Percentiles rank a stretch among this genome's conserved stretches.
Evolutionary conservation across 1,140 invertebrate species (phyloP).

Genomic region (Nilaparvata lugens): DNA sequence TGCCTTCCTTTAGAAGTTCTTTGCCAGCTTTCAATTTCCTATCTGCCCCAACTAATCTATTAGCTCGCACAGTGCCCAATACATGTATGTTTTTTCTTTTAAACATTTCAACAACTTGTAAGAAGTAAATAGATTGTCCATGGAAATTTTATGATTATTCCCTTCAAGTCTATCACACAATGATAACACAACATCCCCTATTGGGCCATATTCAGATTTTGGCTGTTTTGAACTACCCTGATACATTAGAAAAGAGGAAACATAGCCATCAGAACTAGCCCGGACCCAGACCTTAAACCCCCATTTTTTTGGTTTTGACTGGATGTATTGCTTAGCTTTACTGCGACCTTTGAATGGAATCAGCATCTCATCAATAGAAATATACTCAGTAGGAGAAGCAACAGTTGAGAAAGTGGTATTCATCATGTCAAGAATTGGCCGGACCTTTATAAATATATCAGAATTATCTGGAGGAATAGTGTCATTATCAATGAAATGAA

Average conservation of each 20-base stretch:
- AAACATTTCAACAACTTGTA: not conserved
- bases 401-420: conserved; percentile 8
- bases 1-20: conserved; percentile 17
- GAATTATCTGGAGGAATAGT: conserved; percentile 14
- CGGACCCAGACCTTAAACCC: conserved; percentile 20
- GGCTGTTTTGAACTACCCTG: conserved; percentile 10
- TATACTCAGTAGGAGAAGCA: conserved; percentile 10
- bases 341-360: conserved; percentile 17
- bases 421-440: conserved; percentile 11
- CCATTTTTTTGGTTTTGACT: conserved; percentile 17
- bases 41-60: not conserved
- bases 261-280: conserved; percentile 15
- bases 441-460: conserved; percentile 20
- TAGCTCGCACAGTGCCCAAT: conserved; percentile 1
- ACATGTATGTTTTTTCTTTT: not conserved
- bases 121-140: conserved; percentile 25
- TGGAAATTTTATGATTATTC: conserved; percentile 21
- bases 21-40: not conserved
- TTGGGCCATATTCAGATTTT: conserved; percentile 9
- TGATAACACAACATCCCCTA: conserved; percentile 13
- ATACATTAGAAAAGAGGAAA: conserved; percentile 26
- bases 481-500: conserved; percentile 19
- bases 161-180: conserved; percentile 13
- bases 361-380: conserved; percentile 20
- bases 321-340: conserved; percentile 16